Conservation (phyloP, 2,113 vertebrate genomes). For the Petroica traversi region DNA sequence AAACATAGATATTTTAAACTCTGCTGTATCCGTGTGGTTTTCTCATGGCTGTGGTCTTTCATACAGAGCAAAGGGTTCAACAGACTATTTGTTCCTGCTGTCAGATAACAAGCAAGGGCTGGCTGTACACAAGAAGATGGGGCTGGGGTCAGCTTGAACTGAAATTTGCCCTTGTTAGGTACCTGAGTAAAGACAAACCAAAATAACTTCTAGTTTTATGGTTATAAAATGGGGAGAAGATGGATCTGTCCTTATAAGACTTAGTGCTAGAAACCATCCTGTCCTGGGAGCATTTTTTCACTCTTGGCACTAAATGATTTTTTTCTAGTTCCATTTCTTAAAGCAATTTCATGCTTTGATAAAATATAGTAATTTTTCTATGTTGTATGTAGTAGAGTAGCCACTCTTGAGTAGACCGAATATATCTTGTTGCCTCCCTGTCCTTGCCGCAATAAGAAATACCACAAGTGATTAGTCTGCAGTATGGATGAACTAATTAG, state of each 20-base stretch:
- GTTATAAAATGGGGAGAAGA: neutral
- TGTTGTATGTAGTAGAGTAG: neutral
- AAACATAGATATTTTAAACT: neutral
- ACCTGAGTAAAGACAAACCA: neutral
- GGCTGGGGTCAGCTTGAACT: neutral
- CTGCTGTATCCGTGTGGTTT: neutral
- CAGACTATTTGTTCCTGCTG: neutral
- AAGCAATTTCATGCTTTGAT: conserved; percentile 17
- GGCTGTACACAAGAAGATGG: neutral
- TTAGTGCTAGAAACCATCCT: neutral
- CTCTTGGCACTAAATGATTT: neutral
- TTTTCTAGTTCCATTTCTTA: neutral
- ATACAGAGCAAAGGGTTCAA: neutral
- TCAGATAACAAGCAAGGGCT: neutral
- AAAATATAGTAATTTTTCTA: conserved; percentile 1
- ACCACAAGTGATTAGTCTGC: conserved; percentile 63
- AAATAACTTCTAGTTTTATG: neutral
- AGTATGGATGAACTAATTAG: conserved; percentile 68
- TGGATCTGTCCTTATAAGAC: neutral
- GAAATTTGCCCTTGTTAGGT: neutral
- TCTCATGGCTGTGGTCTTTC: neutral
- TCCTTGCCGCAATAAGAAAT: conserved; percentile 19
- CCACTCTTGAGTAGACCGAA: neutral
- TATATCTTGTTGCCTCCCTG: neutral
- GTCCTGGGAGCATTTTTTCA: neutral